phyloP scores from a whole-genome alignment of 1,140 invertebrate species.

The Eriocheir sinensis region DNA sequence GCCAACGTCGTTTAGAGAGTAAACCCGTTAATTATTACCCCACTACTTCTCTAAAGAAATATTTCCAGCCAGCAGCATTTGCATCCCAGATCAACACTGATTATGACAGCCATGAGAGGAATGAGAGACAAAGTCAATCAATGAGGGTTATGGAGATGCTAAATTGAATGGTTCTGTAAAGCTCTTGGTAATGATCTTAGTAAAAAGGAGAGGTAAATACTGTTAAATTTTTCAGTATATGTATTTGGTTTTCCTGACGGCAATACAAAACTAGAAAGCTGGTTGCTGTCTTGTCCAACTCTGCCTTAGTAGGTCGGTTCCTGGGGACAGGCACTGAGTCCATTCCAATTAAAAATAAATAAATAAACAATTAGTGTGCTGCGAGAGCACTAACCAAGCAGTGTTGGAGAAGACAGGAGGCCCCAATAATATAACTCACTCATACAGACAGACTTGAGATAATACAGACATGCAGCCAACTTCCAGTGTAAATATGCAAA shows the following conservation, averaged over 20 bases:
- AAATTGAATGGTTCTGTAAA: too few species aligned
- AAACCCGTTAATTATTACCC: too few species aligned
- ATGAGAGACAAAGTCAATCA: too few species aligned
- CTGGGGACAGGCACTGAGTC: neutral
- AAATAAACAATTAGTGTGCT: neutral
- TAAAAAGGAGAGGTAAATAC: too few species aligned
- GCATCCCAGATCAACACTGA: too few species aligned
- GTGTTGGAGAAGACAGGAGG: constrained; percentile 53
- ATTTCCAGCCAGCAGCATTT: too few species aligned
- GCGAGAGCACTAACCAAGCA: constrained; percentile 40
- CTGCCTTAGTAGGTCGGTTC: neutral
- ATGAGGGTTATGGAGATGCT: too few species aligned
- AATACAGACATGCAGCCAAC: constrained; percentile 43
- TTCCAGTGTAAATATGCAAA: constrained; percentile 38
- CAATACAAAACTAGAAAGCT: constrained; percentile 76
- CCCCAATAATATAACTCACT: constrained; percentile 53
- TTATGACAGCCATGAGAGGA: too few species aligned
- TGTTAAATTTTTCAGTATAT: constrained; percentile 25
- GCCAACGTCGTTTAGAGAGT: too few species aligned
- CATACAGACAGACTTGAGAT: constrained; percentile 61
- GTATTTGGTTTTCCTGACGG: constrained; percentile 69
- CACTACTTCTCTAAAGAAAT: too few species aligned
- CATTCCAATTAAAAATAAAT: constrained; percentile 28
- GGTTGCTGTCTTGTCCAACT: constrained; percentile 61
- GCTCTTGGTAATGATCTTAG: too few species aligned